These are phyloP conservation scores for Bimastos eiseni DNA, from an alignment of 2,888 invertebrate genomes.

Conservation along the genomic window DNA sequence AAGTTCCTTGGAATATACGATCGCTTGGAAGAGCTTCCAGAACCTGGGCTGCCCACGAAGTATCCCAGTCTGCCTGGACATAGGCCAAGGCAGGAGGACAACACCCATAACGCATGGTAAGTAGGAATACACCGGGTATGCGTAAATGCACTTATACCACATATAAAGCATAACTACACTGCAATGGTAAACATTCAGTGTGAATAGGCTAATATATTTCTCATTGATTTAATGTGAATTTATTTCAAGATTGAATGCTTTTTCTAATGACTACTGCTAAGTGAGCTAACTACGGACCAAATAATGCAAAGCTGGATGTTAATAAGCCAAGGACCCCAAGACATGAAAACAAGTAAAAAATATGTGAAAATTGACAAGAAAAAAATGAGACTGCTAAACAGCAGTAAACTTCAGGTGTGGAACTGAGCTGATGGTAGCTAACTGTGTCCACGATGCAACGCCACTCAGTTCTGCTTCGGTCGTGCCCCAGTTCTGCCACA, in stretches of 20 bases:
- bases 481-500: too few species aligned
- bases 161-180: too few species aligned
- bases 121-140: not conserved
- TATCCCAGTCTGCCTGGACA: constrained; percentile 47
- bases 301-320: not conserved
- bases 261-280: not conserved
- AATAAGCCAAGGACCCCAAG: not conserved
- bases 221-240: not conserved
- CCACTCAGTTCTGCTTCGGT: too few species aligned
- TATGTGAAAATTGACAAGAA: not conserved
- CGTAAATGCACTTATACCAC: not conserved
- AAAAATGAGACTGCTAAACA: not conserved
- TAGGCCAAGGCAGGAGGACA: constrained; percentile 44
- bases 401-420: too few species aligned
- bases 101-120: constrained; percentile 50
- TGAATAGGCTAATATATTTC: too few species aligned
- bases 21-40: constrained; percentile 22
- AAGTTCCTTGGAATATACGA: not conserved
- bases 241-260: not conserved
- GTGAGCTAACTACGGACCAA: not conserved
- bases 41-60: constrained; percentile 40
- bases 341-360: not conserved
- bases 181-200: too few species aligned
- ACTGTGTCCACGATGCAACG: too few species aligned
- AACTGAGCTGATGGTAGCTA: too few species aligned